Evolutionary conservation across 64 coral and sea anemone species (phyloP).

Genomic region (Astreopora myriophthalma): DNA sequence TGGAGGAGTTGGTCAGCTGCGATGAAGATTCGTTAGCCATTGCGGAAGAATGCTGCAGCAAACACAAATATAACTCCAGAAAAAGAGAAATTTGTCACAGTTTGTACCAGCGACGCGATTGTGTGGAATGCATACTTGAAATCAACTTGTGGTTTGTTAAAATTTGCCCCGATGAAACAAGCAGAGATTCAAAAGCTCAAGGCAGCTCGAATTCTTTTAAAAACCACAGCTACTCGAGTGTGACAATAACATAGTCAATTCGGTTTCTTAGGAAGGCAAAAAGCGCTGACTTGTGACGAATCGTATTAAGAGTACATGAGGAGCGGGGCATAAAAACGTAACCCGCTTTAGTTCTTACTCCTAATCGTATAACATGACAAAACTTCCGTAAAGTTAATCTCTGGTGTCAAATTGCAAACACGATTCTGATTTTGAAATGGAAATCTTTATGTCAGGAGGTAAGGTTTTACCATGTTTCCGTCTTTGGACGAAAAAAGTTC

Average conservation of each 20-base stretch:
- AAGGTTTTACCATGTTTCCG: too few relatives aligned
- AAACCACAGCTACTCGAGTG: not conserved
- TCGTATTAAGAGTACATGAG: not conserved
- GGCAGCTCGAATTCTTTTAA: not conserved
- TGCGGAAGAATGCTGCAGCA: not conserved
- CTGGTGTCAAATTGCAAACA: not conserved
- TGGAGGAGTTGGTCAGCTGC: not conserved
- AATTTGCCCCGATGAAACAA: too few relatives aligned
- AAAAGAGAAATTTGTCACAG: not conserved
- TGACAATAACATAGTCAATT: not conserved
- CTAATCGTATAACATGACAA: not conserved
- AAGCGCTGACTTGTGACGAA: not conserved
- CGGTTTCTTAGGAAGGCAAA: not conserved
- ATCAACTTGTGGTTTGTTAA: not conserved
- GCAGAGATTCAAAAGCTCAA: too few relatives aligned
- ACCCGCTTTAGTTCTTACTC: not conserved
- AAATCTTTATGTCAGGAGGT: too few relatives aligned
- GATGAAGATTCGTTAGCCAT: not conserved
- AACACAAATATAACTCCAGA: not conserved
- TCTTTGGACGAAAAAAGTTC: too few relatives aligned
- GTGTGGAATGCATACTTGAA: not conserved
- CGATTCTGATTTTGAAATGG: not conserved
- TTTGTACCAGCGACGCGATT: not conserved
- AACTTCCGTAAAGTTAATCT: not conserved
- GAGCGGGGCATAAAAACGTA: not conserved